Evolutionary conservation across 2,113 vertebrate species (phyloP).

Genomic region (Psilopogon haemacephalus): DNA sequence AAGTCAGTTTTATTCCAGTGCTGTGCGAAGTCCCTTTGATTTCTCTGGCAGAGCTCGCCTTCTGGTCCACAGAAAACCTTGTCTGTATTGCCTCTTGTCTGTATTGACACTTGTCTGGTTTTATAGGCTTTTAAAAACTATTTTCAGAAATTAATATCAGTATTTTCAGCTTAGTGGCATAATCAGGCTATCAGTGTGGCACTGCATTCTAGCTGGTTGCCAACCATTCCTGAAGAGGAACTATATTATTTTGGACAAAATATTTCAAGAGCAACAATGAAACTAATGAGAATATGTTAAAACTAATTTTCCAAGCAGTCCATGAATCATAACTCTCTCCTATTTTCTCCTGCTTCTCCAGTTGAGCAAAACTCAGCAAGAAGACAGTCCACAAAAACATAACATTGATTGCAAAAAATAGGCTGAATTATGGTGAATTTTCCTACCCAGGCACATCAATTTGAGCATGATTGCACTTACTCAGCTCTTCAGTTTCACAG

Average conservation of each 20-base stretch:
- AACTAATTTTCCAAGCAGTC: not conserved
- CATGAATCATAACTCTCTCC: not conserved
- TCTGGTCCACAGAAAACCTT: not conserved
- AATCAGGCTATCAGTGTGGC: not conserved
- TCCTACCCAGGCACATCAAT: not conserved
- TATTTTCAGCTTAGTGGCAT: not conserved
- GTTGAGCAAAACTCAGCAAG: not conserved
- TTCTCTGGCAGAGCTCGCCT: rapidly evolving
- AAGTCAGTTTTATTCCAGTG: not conserved
- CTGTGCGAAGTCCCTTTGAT: not conserved
- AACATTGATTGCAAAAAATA: not conserved
- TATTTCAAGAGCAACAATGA: not conserved
- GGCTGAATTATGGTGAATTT: not conserved
- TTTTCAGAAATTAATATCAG: not conserved
- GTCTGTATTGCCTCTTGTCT: not conserved
- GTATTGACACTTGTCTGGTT: not conserved
- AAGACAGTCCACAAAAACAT: not conserved
- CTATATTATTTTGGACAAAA: not conserved
- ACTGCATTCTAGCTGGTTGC: not conserved
- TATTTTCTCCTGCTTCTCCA: not conserved
- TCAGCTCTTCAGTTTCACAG: not conserved
- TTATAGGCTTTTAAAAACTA: not conserved
- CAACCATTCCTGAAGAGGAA: not conserved
- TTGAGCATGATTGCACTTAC: not conserved
- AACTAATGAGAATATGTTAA: not conserved